A percentile compares a stretch with the other conserved stretches of the same genome.
Evolutionary conservation across 2,888 invertebrate species (phyloP).

Genomic region (Megalurothrips usitatus): DNA sequence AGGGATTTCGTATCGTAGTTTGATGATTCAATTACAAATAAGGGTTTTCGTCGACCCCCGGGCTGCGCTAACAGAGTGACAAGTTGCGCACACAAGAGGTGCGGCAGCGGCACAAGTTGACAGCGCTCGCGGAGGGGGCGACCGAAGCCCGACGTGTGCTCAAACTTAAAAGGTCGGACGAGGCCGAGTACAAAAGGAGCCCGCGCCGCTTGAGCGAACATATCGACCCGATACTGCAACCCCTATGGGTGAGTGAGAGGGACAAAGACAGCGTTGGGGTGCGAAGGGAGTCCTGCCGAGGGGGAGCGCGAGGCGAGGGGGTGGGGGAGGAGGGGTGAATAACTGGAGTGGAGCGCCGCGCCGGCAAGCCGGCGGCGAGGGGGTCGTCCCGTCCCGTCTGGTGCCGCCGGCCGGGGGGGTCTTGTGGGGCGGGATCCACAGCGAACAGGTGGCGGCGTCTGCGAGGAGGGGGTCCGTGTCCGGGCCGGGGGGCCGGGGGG

Average conservation of each 20-base stretch:
- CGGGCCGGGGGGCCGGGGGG: not conserved
- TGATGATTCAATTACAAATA: too few relatives aligned
- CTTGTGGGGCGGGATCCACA: not conserved
- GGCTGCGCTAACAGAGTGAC: too few relatives aligned
- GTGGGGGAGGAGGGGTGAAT: not conserved
- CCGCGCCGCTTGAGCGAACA: constrained; percentile 18
- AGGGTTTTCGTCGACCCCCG: too few relatives aligned
- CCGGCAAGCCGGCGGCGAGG: constrained; percentile 4
- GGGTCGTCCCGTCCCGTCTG: constrained; percentile 29
- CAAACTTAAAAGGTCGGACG: constrained; percentile 22
- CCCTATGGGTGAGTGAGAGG: not conserved
- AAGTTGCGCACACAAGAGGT: too few relatives aligned
- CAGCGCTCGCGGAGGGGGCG: too few relatives aligned
- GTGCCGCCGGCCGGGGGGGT: too few relatives aligned
- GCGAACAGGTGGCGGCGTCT: constrained; percentile 25
- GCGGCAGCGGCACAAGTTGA: too few relatives aligned
- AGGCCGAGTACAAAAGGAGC: constrained; percentile 16
- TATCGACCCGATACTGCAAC: not conserved
- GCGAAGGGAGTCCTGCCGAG: not conserved
- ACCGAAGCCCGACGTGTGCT: constrained; percentile 29
- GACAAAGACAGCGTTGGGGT: not conserved
- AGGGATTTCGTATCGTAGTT: too few relatives aligned
- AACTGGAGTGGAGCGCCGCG: not conserved
- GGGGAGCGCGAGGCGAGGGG: not conserved
- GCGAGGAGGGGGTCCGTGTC: not conserved